Evolutionary conservation across 2,113 vertebrate genomes (phyloP).

Genomic region (Protomyctophum bolini): DNA sequence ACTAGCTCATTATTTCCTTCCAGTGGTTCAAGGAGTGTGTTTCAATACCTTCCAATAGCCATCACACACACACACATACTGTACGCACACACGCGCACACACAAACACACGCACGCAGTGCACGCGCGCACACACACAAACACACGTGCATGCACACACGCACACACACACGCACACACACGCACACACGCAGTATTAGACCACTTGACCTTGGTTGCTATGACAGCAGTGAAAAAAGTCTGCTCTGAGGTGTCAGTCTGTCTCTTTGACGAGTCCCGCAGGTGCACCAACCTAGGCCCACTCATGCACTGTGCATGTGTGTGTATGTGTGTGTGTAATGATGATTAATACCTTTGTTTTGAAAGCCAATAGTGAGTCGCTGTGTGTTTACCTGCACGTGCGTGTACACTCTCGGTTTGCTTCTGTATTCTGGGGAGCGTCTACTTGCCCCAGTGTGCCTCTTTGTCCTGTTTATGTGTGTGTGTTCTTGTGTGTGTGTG

Average conservation of each 20-base stretch:
- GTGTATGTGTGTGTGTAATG: constrained; percentile 65
- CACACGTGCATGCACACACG: neutral
- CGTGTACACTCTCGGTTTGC: neutral
- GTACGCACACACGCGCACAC: neutral
- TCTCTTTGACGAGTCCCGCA: constrained; percentile 70
- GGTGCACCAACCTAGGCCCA: constrained; percentile 53
- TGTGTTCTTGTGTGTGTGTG: neutral
- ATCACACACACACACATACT: neutral
- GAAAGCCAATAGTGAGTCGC: constrained; percentile 68
- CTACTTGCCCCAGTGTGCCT: neutral
- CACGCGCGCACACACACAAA: neutral
- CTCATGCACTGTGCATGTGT: constrained; percentile 51
- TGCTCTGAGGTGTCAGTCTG: constrained; percentile 60
- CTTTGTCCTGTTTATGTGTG: constrained; percentile 14
- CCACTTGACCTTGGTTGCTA: constrained; percentile 78
- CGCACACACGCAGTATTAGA: constrained; percentile 37
- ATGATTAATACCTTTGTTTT: constrained; percentile 82
- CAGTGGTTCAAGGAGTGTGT: constrained; percentile 50
- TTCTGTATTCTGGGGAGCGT: neutral
- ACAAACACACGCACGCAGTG: neutral
- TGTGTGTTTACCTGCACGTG: constrained; percentile 38
- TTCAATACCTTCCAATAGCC: constrained; percentile 35
- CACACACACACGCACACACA: neutral
- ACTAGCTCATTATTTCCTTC: constrained; percentile 69
- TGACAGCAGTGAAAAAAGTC: constrained; percentile 66